Conservation (phyloP, 2,113 vertebrate species). For the Chinchilla lanigera region DNA sequence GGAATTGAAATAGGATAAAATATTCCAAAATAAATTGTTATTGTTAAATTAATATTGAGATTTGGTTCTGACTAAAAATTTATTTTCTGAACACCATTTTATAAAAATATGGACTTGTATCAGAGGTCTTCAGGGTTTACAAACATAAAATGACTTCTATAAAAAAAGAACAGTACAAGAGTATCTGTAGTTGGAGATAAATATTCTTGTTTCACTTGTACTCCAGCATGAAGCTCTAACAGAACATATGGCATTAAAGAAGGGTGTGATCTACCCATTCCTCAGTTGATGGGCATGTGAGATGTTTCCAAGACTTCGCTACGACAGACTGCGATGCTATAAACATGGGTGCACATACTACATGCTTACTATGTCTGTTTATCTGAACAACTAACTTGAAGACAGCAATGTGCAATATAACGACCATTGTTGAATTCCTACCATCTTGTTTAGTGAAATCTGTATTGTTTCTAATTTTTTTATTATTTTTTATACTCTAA, state of each 20-base stretch:
- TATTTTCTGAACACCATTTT: not conserved
- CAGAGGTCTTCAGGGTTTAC: not conserved
- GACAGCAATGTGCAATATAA: no score
- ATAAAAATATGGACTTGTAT: not conserved
- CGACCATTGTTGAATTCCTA: no score
- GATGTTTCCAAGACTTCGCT: no score
- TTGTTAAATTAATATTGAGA: not conserved
- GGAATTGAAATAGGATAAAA: not conserved
- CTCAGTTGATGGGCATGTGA: no score
- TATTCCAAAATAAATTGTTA: slow-evolving; percentile 6
- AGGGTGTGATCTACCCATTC: no score
- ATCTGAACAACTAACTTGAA: no score
- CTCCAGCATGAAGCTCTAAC: not conserved
- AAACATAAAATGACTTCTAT: not conserved
- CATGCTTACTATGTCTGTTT: no score
- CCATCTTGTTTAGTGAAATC: no score
- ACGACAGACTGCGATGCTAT: no score
- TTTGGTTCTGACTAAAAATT: not conserved
- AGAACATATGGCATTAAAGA: not conserved
- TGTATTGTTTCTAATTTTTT: no score
- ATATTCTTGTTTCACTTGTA: not conserved
- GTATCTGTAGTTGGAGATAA: not conserved
- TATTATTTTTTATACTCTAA: no score
- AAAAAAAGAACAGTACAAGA: not conserved
- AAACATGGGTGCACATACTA: no score